These are phyloP conservation scores for Macropus fuliginosus DNA, from an alignment of 2,797 vertebrate genomes.

Conservation along the genomic window DNA sequence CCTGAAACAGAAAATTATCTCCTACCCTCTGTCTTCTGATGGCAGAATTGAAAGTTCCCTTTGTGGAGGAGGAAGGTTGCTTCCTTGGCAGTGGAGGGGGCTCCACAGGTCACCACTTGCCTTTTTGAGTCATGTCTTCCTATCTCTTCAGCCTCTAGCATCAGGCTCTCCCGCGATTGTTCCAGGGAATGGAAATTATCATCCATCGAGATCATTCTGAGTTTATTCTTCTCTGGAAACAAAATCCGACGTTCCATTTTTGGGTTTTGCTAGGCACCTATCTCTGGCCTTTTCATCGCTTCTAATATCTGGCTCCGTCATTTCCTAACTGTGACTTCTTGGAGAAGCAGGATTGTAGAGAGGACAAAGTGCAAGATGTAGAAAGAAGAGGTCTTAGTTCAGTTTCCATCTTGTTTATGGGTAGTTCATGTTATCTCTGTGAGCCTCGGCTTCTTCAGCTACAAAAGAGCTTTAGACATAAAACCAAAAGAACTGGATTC, in stretches of 20 bases:
- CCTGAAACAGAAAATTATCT: constrained; percentile 50
- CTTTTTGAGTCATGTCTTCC: constrained; percentile 48
- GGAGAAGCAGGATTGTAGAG: not conserved
- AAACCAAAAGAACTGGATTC: not conserved
- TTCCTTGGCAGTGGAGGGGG: constrained; percentile 42
- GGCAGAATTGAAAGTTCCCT: constrained; percentile 57
- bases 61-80: constrained; percentile 47
- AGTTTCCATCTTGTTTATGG: not conserved
- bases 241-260: constrained; percentile 2
- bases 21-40: constrained; percentile 49
- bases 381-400: not conserved
- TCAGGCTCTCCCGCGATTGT: not conserved
- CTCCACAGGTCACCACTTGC: constrained; percentile 66
- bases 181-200: constrained; percentile 18
- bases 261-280: not conserved
- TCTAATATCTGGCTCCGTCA: not conserved
- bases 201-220: constrained; percentile 19
- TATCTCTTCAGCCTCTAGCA: constrained; percentile 52
- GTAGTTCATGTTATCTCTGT: not conserved
- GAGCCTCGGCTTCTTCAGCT: constrained; percentile 22
- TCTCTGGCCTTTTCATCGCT: not conserved
- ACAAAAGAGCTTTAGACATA: not conserved
- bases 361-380: not conserved
- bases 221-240: constrained; percentile 54
- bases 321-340: not conserved